Evolutionary conservation across 2,888 invertebrate genomes (phyloP), one percentile per base, ranked within the genome.

Genomic region (Idaea biselata): DNA sequence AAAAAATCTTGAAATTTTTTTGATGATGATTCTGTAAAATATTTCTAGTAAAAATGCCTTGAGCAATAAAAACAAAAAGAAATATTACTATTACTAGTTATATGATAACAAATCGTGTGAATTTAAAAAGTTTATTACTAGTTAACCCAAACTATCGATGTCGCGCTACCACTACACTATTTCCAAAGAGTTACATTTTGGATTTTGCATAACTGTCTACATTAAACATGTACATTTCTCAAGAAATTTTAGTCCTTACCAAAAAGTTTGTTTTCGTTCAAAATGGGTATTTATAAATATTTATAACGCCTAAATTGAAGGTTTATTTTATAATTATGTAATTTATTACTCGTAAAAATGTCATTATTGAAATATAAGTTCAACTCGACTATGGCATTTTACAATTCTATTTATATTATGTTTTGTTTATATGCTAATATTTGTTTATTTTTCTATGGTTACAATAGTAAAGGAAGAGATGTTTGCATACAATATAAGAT

Each of bases 231-330:
- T 65, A 64, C 33, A 18, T 61, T 58, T 65, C 62, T 69, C 65
- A 68, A 60, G 66, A 67, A 68, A 67, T 68, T 68, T 65, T 58
- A 25, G 63, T 64, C 44, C 58, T 68, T 70, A 69, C 70, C 66
- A 68, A 62, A 68, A 70, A 64, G 66, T 64, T 69, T 65, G 61
- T 55, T 64, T 63, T 66, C 56, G 64, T 67, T 65, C 64, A 66
- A 61, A 61, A 60, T 62, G 16, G 25, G 25, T 25, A 25, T 56
- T 44, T 32, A 68, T 68, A 63, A 68, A 71, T 69, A 66, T 68
- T 70, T 63, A 67, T 67, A 25, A 55, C 16, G 55, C 55, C 55
- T 55, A 55, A 55, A 16, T 16, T 16, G 17, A 55, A 55, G 6
- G 55, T 55, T 55, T 55, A 55, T 55, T 55, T 16, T n/a, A 17